Percentiles rank a stretch among this genome's conserved stretches.
Conservation (phyloP, 2,797 vertebrate genomes). For the Coreius guichenoti region DNA sequence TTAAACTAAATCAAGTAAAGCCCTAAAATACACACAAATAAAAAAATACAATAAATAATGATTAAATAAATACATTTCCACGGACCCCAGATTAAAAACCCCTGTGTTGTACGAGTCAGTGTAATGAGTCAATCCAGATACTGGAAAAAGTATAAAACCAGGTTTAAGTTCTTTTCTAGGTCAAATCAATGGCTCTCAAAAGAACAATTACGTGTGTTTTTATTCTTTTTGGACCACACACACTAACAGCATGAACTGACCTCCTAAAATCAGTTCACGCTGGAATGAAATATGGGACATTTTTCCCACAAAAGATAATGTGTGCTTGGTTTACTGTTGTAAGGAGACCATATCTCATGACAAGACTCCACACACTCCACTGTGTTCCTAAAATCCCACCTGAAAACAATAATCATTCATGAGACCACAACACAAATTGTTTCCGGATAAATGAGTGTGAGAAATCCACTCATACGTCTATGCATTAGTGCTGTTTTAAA, state of each 20-base stretch:
- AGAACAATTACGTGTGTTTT: slow-evolving; percentile 28
- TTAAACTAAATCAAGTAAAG: background rate
- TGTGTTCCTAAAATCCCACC: slow-evolving; percentile 37
- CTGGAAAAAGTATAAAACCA: slow-evolving; percentile 23
- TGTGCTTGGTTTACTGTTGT: slow-evolving; percentile 46
- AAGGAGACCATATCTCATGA: slow-evolving; percentile 53
- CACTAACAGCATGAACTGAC: slow-evolving; percentile 17
- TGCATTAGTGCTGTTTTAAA: slow-evolving; percentile 9
- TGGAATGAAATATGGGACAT: slow-evolving; percentile 48
- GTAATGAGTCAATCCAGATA: background rate
- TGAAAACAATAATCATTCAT: slow-evolving; percentile 47
- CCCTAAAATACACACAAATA: background rate
- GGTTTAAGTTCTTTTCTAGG: slow-evolving; percentile 28
- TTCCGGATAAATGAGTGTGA: slow-evolving; percentile 13
- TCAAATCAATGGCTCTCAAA: slow-evolving; percentile 52
- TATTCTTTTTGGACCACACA: slow-evolving; percentile 58
- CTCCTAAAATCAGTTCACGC: slow-evolving; percentile 43
- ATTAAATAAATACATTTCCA: background rate
- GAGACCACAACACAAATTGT: slow-evolving; percentile 46
- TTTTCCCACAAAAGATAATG: slow-evolving; percentile 49
- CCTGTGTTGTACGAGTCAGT: background rate
- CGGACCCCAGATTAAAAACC: background rate
- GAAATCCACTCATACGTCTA: slow-evolving; percentile 15
- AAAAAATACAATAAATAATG: background rate
- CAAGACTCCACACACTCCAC: slow-evolving; percentile 34